A percentile compares a stretch with the other conserved stretches of the same genome.
Conservation (phyloP, 2,888 invertebrate genomes). For the Scelioninae gen. 1 region DNA sequence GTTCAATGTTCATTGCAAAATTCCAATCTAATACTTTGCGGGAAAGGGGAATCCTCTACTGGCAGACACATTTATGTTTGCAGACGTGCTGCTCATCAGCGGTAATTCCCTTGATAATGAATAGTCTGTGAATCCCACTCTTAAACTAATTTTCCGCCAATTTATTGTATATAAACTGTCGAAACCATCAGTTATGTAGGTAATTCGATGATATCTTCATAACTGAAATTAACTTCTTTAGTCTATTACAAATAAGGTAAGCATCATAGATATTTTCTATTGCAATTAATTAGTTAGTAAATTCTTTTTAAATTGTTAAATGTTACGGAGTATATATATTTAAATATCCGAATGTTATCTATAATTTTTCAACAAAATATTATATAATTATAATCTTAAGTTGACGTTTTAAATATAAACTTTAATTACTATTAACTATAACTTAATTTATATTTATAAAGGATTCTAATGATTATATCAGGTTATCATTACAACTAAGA, state of each 20-base stretch:
- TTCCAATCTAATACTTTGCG: constrained; percentile 13
- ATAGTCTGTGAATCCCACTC: constrained; percentile 54
- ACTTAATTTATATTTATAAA: too few relatives aligned
- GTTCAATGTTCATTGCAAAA: constrained; percentile 33
- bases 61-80: constrained; percentile 11
- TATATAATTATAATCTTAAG: background rate
- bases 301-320: background rate
- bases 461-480: too few relatives aligned
- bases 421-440: too few relatives aligned
- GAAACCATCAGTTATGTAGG: constrained; percentile 22
- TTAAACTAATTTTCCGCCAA: constrained; percentile 52
- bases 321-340: too few relatives aligned
- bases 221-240: constrained; percentile 39
- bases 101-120: constrained; percentile 61
- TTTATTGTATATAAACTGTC: constrained; percentile 59
- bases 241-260: constrained; percentile 21
- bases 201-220: constrained; percentile 16
- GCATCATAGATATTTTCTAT: background rate
- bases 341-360: too few relatives aligned
- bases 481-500: too few relatives aligned
- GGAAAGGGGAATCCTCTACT: constrained; percentile 44
- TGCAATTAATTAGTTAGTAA: background rate
- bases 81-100: constrained; percentile 5
- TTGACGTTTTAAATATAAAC: background rate
- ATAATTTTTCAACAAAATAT: background rate